phyloP scores from a whole-genome alignment of 1,140 invertebrate species.

The Brachionus rotundiformis region DNA sequence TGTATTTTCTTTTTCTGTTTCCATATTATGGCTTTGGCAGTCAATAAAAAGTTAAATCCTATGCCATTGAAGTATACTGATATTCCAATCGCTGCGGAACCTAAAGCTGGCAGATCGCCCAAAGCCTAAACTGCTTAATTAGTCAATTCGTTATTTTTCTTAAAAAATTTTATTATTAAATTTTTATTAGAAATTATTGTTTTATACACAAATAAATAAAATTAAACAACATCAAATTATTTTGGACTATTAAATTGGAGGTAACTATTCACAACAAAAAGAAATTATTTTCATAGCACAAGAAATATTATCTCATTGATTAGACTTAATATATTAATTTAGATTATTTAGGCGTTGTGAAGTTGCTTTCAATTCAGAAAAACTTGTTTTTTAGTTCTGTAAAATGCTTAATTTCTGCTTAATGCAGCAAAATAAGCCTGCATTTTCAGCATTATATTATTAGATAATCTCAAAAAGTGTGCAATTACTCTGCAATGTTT shows the following conservation, averaged over 20 bases:
- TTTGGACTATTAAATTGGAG: background rate
- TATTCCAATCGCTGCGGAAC: background rate
- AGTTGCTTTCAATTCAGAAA: no score
- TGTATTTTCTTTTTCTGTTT: constrained; percentile 1
- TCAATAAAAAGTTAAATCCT: background rate
- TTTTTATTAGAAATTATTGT: background rate
- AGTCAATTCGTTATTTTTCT: background rate
- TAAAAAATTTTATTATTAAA: background rate
- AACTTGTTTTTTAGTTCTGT: no score
- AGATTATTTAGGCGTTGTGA: no score
- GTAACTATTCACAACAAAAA: background rate
- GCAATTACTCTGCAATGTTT: no score
- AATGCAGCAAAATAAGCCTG: no score
- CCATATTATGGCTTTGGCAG: background rate
- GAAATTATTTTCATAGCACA: background rate
- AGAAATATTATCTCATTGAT: constrained; percentile 12
- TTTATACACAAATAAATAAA: background rate
- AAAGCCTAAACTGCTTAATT: background rate
- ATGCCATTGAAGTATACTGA: constrained; percentile 8
- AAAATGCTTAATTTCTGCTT: no score
- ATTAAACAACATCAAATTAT: background rate
- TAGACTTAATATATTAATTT: no score
- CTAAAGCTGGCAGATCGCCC: background rate
- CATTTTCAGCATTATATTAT: no score
- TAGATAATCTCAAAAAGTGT: no score